A percentile compares a stretch with the other conserved stretches of the same genome.
Evolutionary conservation across 2,113 vertebrate genomes (phyloP).

Genomic region (Atlantisia rogersi): DNA sequence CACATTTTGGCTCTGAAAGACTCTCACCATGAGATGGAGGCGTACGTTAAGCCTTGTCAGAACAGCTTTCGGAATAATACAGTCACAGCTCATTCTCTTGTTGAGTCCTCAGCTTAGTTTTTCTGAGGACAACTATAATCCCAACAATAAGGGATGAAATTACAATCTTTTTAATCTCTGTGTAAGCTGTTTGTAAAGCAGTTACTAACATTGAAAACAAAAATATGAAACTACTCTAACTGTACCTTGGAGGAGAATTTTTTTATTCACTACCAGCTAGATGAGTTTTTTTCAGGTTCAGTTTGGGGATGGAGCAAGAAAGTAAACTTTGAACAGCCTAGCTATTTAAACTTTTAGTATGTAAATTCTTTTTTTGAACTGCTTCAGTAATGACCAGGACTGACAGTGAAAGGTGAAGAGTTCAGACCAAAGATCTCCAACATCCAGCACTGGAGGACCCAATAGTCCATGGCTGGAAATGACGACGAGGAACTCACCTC

Average conservation of each 20-base stretch:
- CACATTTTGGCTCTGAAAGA: background rate
- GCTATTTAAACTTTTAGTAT: background rate
- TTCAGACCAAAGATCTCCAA: background rate
- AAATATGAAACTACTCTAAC: background rate
- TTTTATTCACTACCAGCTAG: background rate
- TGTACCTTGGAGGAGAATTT: background rate
- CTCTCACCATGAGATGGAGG: background rate
- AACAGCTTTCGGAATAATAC: constrained; percentile 15
- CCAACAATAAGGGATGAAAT: constrained; percentile 43
- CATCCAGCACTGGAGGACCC: background rate
- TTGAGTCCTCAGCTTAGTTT: background rate
- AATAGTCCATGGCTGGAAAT: background rate
- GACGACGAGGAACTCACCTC: background rate
- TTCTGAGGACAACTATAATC: constrained; percentile 46
- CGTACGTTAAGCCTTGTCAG: background rate
- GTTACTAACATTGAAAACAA: constrained; percentile 1
- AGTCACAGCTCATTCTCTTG: background rate
- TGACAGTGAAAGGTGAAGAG: background rate
- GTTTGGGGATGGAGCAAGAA: background rate
- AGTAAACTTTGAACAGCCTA: background rate
- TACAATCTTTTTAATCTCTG: constrained; percentile 49
- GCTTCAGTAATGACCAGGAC: background rate
- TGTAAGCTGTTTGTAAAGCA: constrained; percentile 53
- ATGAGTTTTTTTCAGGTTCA: background rate
- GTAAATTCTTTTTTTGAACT: background rate